Evolutionary conservation across 2,888 invertebrate genomes (phyloP).

Genomic region (Ennomos fuscantarius): DNA sequence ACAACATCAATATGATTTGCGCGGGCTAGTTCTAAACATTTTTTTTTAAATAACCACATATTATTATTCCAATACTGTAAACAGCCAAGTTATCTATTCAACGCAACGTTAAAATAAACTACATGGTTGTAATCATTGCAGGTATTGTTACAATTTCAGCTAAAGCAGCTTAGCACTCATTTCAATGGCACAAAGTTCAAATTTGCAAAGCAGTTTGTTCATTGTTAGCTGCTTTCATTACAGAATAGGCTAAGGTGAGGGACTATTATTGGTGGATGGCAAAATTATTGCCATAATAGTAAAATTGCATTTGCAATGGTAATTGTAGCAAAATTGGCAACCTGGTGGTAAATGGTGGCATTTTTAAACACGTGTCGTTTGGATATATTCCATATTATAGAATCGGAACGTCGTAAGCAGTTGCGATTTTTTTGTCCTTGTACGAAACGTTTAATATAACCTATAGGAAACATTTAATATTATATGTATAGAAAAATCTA

Average conservation of each 20-base stretch:
- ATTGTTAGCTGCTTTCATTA: background rate
- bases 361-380: constrained; percentile 7
- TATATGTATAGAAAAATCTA: too few relatives aligned
- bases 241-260: constrained; percentile 1
- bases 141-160: too few relatives aligned
- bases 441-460: too few relatives aligned
- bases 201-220: background rate
- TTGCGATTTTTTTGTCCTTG: too few relatives aligned
- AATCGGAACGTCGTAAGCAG: too few relatives aligned
- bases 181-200: too few relatives aligned
- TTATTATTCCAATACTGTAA: background rate
- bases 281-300: constrained; percentile 16
- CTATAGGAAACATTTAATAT: too few relatives aligned
- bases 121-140: too few relatives aligned
- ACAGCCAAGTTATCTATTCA: too few relatives aligned
- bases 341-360: background rate
- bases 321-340: constrained; percentile 15
- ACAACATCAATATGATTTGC: background rate
- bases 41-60: background rate
- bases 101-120: too few relatives aligned
- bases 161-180: too few relatives aligned
- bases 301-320: constrained; percentile 12
- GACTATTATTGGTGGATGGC: constrained; percentile 14
- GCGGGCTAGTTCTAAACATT: background rate
- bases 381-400: too few relatives aligned